These are phyloP conservation scores for Papilio protenor DNA, from an alignment of 2,888 invertebrate species.

Conservation along the genomic window DNA sequence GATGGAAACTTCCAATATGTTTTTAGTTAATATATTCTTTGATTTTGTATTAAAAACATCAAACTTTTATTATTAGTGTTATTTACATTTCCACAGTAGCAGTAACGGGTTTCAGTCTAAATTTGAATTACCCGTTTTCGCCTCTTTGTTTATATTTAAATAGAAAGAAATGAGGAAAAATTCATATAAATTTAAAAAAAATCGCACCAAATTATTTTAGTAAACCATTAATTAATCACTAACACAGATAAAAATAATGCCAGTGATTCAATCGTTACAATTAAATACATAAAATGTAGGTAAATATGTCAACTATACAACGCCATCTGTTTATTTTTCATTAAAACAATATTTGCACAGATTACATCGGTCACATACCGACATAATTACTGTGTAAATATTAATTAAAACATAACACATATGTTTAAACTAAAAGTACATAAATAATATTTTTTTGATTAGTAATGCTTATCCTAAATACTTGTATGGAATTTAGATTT, in stretches of 20 bases:
- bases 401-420: slow-evolving; percentile 1
- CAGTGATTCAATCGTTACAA: slow-evolving; percentile 24
- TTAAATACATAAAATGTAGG: slow-evolving; percentile 11
- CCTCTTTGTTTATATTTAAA: too few species aligned
- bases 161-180: too few species aligned
- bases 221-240: neutral
- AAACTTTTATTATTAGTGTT: too few species aligned
- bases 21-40: too few species aligned
- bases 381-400: slow-evolving; percentile 17
- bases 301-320: slow-evolving; percentile 5
- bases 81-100: too few species aligned
- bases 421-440: neutral
- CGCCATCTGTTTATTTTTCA: slow-evolving; percentile 9
- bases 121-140: too few species aligned
- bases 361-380: slow-evolving; percentile 5
- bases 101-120: too few species aligned
- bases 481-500: neutral
- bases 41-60: too few species aligned
- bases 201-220: neutral
- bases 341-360: slow-evolving; percentile 14
- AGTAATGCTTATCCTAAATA: neutral
- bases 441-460: neutral
- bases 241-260: slow-evolving; percentile 20
- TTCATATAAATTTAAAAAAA: neutral
- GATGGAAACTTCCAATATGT: too few species aligned